Conservation (phyloP, 2,888 invertebrate genomes). For the Aricia artaxerxes region DNA sequence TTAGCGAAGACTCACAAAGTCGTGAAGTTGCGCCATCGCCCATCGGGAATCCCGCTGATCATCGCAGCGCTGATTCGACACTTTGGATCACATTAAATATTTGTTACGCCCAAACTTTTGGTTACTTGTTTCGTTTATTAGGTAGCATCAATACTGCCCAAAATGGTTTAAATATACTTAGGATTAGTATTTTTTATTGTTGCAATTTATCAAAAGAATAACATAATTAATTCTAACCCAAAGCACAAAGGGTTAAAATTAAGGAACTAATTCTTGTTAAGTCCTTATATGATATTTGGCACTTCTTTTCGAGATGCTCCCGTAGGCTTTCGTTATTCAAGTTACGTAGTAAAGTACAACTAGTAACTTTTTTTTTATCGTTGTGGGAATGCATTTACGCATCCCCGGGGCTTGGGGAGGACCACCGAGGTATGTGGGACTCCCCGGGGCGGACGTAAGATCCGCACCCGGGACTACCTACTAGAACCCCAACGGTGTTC, state of each 20-base stretch:
- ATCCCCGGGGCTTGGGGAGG: no score
- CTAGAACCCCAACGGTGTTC: no score
- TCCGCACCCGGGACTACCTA: no score
- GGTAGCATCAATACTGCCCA: background rate
- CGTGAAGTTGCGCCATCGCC: background rate
- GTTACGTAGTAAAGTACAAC: background rate
- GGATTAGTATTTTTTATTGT: background rate
- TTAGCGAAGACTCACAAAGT: constrained; percentile 1
- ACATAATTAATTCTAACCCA: background rate
- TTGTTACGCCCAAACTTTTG: background rate
- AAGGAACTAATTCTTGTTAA: background rate
- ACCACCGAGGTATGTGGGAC: no score
- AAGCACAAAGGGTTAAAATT: background rate
- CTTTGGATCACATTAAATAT: constrained; percentile 8
- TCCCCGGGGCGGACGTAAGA: no score
- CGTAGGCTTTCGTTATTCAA: background rate
- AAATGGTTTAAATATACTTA: background rate
- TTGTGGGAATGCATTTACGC: no score
- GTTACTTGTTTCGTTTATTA: background rate
- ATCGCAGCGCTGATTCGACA: constrained; percentile 22
- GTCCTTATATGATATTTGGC: background rate
- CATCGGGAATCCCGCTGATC: constrained; percentile 1
- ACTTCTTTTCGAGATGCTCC: background rate
- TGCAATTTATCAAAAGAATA: background rate
- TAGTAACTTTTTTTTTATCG: background rate